A percentile compares a stretch with the other conserved stretches of the same genome.
These are phyloP conservation scores for Vanessa tameamea DNA, from an alignment of 1,140 invertebrate species.

Conservation along the genomic window DNA sequence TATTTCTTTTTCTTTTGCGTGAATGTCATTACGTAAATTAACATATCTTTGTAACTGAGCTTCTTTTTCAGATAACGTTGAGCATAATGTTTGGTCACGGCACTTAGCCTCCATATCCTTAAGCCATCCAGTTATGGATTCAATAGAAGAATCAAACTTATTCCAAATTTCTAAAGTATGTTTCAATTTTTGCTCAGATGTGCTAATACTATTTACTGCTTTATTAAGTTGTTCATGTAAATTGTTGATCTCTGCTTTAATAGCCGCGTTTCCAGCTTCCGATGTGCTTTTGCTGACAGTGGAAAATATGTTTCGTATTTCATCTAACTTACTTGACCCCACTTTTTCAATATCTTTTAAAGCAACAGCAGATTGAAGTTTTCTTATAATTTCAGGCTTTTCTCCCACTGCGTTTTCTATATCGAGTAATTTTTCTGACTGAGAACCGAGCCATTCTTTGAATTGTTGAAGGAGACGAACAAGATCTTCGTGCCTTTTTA, in stretches of 20 bases:
- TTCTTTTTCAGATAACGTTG: conserved; percentile 90
- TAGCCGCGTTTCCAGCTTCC: conserved; percentile 86
- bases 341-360: conserved; percentile 86
- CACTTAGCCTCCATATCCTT: conserved; percentile 90
- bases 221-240: conserved; percentile 84
- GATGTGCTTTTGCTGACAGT: conserved; percentile 91
- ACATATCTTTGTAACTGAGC: conserved; percentile 87
- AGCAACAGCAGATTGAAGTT: conserved; percentile 85
- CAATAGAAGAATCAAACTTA: conserved; percentile 91
- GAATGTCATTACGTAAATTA: conserved; percentile 87
- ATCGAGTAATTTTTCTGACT: conserved; percentile 88
- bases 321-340: conserved; percentile 86
- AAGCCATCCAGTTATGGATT: conserved; percentile 92
- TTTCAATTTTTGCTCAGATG: conserved; percentile 86
- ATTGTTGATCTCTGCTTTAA: conserved; percentile 88
- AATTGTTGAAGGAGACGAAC: conserved; percentile 87
- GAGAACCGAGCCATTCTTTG: conserved; percentile 89
- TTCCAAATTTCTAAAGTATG: conserved; percentile 91
- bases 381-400: conserved; percentile 88
- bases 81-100: conserved; percentile 91
- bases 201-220: conserved; percentile 84
- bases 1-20: conserved; percentile 89
- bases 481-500: conserved; percentile 91
- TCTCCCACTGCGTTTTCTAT: conserved; percentile 91
- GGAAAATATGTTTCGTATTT: conserved; percentile 85